Base-by-base conservation (phyloP, 2,888 invertebrate genomes). In the Brenthis hecate region DNA sequence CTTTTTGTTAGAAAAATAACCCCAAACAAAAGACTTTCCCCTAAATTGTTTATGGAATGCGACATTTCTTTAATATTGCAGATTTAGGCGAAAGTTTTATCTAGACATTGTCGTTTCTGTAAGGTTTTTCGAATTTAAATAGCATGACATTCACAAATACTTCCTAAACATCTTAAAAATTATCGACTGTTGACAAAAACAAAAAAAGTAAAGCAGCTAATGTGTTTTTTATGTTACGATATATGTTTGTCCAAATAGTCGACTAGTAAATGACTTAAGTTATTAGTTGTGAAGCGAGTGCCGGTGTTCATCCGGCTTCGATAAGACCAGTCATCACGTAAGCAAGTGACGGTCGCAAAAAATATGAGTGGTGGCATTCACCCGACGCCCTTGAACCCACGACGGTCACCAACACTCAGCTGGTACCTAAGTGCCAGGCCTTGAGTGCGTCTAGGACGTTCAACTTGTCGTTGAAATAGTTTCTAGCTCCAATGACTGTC, bases 331-430 rank as follows among this genome's bases (percentile, higher is more conserved):
- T 83, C 71, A 85, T 83, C 87, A 85, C 84, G 85, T 87, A 81
- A 84, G 87, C 86, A 78, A 81, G 83, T 70, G 73, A 72, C 71
- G 68, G 72, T 72, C 63, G 81, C 81, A 89, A 90, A 90, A 91
- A 90, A 88, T 85, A 80, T 81, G 87, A 80, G 83, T 80, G 77
- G 88, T 90, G 91, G 88, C 91, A 88, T 91, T 92, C 92, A 91
- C 92, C 91, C 83, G 86, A 76, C 78, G 89, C 85, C 92, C 92
- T 91, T 91, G 91, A 91, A 91, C 91, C 84, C 82, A 66, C 80
- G 83, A 77, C 85, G 80, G 90, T 87, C 78, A 76, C 87, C 88
- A 90, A 81, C 80, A 84, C 85, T 85, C 87, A 87, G 88, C 89
- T 89, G 91, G 86, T 82, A 80, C 78, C 75, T 70, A 81, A 80